Percentiles rank a stretch among this genome's conserved stretches.
Evolutionary conservation across 2,113 vertebrate genomes (phyloP).

Genomic region (Isurus oxyrinchus): DNA sequence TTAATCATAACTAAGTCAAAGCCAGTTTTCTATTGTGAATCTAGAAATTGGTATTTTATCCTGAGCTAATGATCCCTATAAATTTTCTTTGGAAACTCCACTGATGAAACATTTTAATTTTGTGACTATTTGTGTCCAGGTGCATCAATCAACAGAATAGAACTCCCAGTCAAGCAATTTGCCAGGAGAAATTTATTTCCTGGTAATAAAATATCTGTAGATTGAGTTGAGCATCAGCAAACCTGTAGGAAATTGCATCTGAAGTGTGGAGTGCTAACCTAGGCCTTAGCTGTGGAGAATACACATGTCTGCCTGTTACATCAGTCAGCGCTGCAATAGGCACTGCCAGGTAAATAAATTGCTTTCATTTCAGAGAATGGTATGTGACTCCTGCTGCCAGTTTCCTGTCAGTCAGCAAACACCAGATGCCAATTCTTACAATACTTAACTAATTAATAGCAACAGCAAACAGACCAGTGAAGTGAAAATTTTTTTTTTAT

Average conservation of each 20-base stretch:
- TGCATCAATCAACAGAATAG: neutral
- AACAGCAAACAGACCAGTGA: conserved; percentile 20
- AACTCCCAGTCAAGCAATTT: neutral
- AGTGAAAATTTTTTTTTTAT: neutral
- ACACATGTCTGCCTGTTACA: neutral
- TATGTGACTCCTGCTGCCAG: conserved; percentile 31
- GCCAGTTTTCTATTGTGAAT: neutral
- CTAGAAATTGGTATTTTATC: neutral
- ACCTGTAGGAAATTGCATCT: conserved; percentile 6
- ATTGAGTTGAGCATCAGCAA: conserved; percentile 2
- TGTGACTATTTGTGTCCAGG: neutral
- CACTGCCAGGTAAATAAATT: conserved; percentile 39
- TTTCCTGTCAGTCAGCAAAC: conserved; percentile 40
- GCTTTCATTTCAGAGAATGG: conserved; percentile 32
- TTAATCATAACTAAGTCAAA: neutral
- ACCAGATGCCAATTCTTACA: conserved; percentile 32
- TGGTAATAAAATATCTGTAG: neutral
- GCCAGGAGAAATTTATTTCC: neutral
- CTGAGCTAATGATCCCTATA: neutral
- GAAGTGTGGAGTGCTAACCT: neutral
- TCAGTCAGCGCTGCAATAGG: conserved; percentile 5
- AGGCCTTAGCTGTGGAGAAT: neutral
- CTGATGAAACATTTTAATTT: neutral
- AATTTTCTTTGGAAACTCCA: neutral
- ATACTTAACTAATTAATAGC: conserved; percentile 39